phyloP scores from a whole-genome alignment of 2,113 vertebrate genomes.

The Mesocricetus auratus region DNA sequence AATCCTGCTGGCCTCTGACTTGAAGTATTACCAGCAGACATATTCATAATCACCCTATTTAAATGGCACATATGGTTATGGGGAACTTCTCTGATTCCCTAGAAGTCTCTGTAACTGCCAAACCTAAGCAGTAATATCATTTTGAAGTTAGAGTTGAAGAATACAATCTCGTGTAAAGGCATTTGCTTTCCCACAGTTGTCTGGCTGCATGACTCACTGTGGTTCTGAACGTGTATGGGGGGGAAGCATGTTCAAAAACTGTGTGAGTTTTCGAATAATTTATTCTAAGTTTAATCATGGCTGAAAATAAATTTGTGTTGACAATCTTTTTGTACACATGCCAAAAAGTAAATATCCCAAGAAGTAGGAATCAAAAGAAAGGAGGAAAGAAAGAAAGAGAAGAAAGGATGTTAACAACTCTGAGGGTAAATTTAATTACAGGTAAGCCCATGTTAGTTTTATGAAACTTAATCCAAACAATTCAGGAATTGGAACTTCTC shows the following conservation, averaged over 20 bases:
- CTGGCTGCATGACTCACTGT: background rate
- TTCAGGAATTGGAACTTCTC: background rate
- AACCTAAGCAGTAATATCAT: background rate
- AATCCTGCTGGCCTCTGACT: conserved; percentile 10
- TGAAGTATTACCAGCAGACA: conserved; percentile 36
- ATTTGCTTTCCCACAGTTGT: background rate
- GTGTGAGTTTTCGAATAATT: background rate
- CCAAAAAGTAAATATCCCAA: conserved; percentile 10
- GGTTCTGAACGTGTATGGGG: background rate
- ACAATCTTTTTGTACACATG: too few species aligned
- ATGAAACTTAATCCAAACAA: background rate
- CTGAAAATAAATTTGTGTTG: background rate
- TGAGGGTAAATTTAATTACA: background rate
- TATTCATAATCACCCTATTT: background rate
- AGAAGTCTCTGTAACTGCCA: conserved; percentile 10
- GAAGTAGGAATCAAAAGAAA: background rate
- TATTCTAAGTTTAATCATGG: background rate
- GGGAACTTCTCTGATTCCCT: background rate
- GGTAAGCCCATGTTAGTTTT: background rate
- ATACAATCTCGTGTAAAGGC: background rate
- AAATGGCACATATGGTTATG: background rate
- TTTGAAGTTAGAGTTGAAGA: conserved; percentile 5
- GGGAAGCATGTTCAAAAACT: background rate
- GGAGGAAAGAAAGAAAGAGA: background rate
- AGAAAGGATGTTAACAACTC: background rate